A percentile compares a stretch with the other conserved stretches of the same genome.
These are phyloP conservation scores for Coelopa frigida DNA, from an alignment of 1,140 invertebrate species.

Conservation along the genomic window DNA sequence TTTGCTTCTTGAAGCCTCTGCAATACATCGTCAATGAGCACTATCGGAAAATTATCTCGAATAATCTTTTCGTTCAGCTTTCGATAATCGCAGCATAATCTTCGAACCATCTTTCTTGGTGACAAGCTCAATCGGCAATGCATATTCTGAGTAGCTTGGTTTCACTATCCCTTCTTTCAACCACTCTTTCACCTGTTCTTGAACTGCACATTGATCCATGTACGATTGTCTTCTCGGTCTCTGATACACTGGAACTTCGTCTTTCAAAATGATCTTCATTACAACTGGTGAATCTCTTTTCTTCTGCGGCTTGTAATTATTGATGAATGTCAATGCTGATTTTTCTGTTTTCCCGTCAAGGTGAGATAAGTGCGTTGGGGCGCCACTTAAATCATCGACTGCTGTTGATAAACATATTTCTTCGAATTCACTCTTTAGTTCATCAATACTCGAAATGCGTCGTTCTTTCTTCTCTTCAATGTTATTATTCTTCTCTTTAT, in stretches of 20 bases:
- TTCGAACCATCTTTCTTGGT: constrained; percentile 25
- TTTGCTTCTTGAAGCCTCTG: constrained; percentile 19
- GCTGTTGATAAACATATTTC: too few species aligned
- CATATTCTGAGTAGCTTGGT: constrained; percentile 18
- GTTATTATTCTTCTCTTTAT: too few species aligned
- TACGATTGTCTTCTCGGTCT: constrained; percentile 26
- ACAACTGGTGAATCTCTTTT: not conserved
- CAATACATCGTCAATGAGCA: constrained; percentile 31
- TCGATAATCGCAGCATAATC: constrained; percentile 24
- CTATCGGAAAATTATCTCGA: constrained; percentile 25
- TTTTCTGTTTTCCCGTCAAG: too few species aligned
- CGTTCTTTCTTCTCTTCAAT: too few species aligned
- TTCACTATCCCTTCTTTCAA: constrained; percentile 27
- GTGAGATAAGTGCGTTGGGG: too few species aligned
- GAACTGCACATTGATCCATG: constrained; percentile 24
- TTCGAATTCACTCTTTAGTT: too few species aligned
- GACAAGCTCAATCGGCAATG: constrained; percentile 26
- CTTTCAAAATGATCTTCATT: constrained; percentile 17
- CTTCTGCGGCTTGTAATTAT: not conserved
- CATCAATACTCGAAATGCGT: too few species aligned
- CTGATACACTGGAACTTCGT: constrained; percentile 24
- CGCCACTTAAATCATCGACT: too few species aligned
- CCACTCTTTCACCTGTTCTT: constrained; percentile 32
- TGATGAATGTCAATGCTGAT: too few species aligned
- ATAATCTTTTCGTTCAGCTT: constrained; percentile 19